A percentile compares a stretch with the other conserved stretches of the same genome.
Conservation (phyloP, 2,888 invertebrate genomes). For the Platycnemis pennipes region DNA sequence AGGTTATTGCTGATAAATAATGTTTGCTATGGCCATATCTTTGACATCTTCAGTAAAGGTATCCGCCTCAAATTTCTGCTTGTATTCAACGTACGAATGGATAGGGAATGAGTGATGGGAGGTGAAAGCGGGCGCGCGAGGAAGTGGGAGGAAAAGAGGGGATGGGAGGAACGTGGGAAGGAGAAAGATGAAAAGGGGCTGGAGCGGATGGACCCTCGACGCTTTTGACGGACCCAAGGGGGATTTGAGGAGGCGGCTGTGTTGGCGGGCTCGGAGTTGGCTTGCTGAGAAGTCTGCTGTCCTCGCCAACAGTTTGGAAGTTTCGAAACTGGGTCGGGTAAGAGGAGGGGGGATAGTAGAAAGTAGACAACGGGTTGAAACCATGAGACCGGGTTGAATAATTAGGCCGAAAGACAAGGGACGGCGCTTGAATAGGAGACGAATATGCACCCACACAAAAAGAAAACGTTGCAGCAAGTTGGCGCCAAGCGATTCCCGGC, state of each 20-base stretch:
- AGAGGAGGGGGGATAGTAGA: not conserved
- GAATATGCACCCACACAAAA: not conserved
- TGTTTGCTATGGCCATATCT: too few species aligned
- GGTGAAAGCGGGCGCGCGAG: not conserved
- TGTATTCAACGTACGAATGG: too few species aligned
- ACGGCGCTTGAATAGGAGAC: not conserved
- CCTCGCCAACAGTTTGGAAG: not conserved
- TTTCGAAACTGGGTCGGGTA: constrained; percentile 2
- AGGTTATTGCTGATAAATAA: too few species aligned
- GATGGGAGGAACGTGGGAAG: not conserved
- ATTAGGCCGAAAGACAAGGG: not conserved
- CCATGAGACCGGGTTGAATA: not conserved
- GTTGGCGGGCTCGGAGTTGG: not conserved
- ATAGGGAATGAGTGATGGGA: not conserved
- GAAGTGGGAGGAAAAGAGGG: not conserved
- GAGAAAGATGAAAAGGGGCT: not conserved
- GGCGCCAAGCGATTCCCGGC: too few species aligned
- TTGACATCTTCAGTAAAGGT: too few species aligned
- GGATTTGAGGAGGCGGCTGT: not conserved
- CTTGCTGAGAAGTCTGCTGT: not conserved
- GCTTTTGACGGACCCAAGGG: not conserved
- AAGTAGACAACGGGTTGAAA: not conserved
- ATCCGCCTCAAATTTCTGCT: too few species aligned
- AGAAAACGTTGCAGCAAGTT: not conserved
- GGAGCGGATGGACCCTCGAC: not conserved